Conservation (phyloP, 2,113 vertebrate species). For the Xiphias gladius region DNA sequence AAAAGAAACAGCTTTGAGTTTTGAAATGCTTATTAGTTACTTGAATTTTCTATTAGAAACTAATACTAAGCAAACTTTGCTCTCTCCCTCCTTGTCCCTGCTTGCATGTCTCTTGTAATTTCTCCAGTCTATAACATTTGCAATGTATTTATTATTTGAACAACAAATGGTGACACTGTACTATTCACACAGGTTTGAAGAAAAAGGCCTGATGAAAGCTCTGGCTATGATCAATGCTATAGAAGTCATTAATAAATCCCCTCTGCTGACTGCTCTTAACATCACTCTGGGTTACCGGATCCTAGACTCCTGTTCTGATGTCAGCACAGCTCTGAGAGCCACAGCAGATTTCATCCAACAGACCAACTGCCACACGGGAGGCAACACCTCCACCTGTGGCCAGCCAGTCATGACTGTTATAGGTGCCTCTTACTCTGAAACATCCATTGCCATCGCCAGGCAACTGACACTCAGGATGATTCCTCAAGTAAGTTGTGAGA, state of each 20-base stretch:
- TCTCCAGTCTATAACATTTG: not conserved
- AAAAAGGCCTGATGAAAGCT: constrained; percentile 78
- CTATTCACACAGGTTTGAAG: constrained; percentile 81
- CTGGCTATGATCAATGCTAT: constrained; percentile 90
- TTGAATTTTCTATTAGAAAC: not conserved
- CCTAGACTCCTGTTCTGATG: constrained; percentile 89
- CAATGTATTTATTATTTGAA: not conserved
- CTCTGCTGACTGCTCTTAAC: constrained; percentile 77
- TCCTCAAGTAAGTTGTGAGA: constrained; percentile 85
- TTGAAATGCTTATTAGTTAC: not conserved
- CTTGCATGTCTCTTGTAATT: not conserved
- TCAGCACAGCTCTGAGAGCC: constrained; percentile 86
- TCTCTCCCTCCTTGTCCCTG: not conserved
- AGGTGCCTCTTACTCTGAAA: constrained; percentile 87
- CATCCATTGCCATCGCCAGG: constrained; percentile 88
- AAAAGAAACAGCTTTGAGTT: not conserved
- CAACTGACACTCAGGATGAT: constrained; percentile 88
- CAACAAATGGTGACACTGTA: not conserved
- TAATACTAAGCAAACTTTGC: not conserved
- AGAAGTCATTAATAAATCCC: constrained; percentile 88
- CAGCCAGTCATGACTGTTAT: constrained; percentile 83
- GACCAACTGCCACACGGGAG: constrained; percentile 62
- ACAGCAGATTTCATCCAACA: constrained; percentile 80
- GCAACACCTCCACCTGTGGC: constrained; percentile 75
- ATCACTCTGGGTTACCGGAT: constrained; percentile 90